Conservation (phyloP, 2,888 invertebrate genomes). For the Alitta virens region DNA sequence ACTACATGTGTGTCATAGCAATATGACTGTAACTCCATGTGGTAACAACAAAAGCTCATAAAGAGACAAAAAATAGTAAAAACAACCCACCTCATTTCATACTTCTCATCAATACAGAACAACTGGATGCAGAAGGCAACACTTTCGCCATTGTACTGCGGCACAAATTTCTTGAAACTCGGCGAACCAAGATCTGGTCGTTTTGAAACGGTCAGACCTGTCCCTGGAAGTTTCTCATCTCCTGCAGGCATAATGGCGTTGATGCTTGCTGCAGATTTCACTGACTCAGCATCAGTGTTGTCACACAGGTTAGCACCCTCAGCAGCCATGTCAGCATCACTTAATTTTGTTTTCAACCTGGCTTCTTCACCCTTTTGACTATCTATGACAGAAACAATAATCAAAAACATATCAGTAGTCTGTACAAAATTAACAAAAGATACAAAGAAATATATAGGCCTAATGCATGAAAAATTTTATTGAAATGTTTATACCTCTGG, state of each 20-base stretch:
- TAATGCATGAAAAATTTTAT: too few species aligned
- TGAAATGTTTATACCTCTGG: not conserved
- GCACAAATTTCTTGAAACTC: constrained; percentile 41
- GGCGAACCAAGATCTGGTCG: constrained; percentile 13
- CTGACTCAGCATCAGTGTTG: constrained; percentile 20
- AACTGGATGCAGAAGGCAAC: constrained; percentile 56
- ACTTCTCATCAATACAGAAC: constrained; percentile 56
- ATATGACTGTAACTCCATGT: too few species aligned
- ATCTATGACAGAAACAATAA: constrained; percentile 5
- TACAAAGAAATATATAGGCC: too few species aligned
- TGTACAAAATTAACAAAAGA: too few species aligned
- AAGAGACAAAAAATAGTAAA: too few species aligned
- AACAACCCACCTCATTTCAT: constrained; percentile 55
- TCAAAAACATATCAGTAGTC: too few species aligned
- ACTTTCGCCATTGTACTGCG: constrained; percentile 44
- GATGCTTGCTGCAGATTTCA: constrained; percentile 12
- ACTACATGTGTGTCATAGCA: too few species aligned
- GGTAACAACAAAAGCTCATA: too few species aligned
- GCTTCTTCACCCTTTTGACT: constrained; percentile 23
- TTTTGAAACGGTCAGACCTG: constrained; percentile 8
- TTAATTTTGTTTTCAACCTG: constrained; percentile 37
- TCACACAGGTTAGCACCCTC: constrained; percentile 35
- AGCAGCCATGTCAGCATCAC: constrained; percentile 39
- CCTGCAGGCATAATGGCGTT: not conserved
- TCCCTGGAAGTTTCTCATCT: too few species aligned